Evolutionary conservation across 1,140 invertebrate genomes (phyloP).

Genomic region (Drosophila bifasciata): DNA sequence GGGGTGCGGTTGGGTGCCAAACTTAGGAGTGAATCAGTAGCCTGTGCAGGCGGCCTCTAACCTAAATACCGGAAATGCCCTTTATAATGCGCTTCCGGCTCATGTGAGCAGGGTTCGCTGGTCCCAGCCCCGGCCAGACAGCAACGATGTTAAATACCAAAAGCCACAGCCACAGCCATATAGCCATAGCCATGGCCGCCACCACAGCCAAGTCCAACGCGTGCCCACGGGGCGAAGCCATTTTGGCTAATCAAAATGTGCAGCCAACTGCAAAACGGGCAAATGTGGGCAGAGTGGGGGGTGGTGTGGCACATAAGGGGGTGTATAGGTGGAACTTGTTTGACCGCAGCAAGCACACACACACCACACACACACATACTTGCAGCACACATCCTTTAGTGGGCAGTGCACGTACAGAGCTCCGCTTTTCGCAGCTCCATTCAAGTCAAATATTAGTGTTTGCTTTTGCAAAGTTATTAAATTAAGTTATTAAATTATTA

Average conservation of each 20-base stretch:
- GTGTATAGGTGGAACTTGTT: background rate
- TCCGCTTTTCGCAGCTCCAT: no score
- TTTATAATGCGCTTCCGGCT: constrained; percentile 80
- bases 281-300: constrained; percentile 11
- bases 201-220: background rate
- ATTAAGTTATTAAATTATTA: no score
- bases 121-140: constrained; percentile 43
- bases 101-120: constrained; percentile 37
- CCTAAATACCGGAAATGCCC: constrained; percentile 79
- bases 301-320: background rate
- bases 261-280: constrained; percentile 62
- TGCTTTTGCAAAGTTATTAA: no score
- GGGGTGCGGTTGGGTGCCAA: background rate
- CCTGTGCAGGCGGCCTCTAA: constrained; percentile 7
- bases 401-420: no score
- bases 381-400: no score
- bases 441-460: no score
- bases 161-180: constrained; percentile 51
- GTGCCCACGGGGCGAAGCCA: constrained; percentile 18
- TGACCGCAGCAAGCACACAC: constrained; percentile 40
- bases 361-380: background rate
- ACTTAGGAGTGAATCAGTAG: background rate
- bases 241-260: constrained; percentile 75
- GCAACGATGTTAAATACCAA: constrained; percentile 44
- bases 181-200: constrained; percentile 30